Evolutionary conservation across 2,888 invertebrate genomes (phyloP).

Genomic region (Willowsia nigromaculata): DNA sequence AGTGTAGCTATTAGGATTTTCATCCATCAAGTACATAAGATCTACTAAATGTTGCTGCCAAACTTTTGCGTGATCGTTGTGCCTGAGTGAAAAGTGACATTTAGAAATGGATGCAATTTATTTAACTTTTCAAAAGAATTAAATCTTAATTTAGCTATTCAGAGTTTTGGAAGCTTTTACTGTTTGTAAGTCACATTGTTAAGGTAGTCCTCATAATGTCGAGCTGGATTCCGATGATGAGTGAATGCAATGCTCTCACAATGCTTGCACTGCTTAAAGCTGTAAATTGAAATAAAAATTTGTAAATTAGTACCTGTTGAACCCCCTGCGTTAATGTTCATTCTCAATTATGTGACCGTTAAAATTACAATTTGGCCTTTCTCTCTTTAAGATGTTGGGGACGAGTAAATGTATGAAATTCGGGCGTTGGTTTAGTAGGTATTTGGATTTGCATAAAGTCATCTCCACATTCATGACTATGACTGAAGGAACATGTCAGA

Average conservation of each 20-base stretch:
- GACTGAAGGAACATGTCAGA: constrained; percentile 40
- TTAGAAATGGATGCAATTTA: neutral
- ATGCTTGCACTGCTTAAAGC: constrained; percentile 51
- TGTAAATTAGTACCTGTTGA: neutral
- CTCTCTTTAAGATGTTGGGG: constrained; percentile 40
- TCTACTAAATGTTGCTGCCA: constrained; percentile 63
- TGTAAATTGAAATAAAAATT: constrained; percentile 12
- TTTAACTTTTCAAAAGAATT: neutral
- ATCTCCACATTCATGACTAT: constrained; percentile 59
- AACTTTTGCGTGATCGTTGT: constrained; percentile 40
- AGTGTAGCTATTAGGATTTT: neutral
- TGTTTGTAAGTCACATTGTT: constrained; percentile 58
- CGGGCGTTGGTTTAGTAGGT: constrained; percentile 29
- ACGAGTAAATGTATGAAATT: neutral
- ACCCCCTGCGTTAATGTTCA: neutral
- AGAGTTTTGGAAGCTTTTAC: neutral
- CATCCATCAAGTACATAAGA: constrained; percentile 6
- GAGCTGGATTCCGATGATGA: constrained; percentile 56
- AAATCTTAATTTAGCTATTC: neutral
- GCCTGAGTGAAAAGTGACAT: constrained; percentile 22
- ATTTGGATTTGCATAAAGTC: constrained; percentile 21
- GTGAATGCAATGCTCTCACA: constrained; percentile 45
- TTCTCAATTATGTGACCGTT: neutral
- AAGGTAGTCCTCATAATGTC: constrained; percentile 58
- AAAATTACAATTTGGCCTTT: constrained; percentile 53